Evolutionary conservation across 2,797 vertebrate species (phyloP).

Genomic region (Eidolon dupreanum): DNA sequence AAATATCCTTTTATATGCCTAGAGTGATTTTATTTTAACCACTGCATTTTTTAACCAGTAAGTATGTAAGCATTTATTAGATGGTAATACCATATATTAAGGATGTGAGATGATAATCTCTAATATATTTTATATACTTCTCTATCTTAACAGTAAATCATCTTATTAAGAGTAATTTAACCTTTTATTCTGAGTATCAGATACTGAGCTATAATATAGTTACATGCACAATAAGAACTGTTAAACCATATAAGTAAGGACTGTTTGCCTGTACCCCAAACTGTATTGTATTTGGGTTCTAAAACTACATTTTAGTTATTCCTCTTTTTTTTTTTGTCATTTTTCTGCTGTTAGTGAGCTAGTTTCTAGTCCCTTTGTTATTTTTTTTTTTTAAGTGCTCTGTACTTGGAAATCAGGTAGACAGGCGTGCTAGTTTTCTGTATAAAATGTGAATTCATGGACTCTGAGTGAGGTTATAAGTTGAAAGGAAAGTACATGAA

Average conservation of each 20-base stretch:
- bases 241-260: background rate
- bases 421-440: background rate
- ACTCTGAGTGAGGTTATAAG: background rate
- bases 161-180: constrained; percentile 19
- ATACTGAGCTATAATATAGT: background rate
- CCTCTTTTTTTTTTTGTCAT: background rate
- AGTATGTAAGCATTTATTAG: constrained; percentile 20
- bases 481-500: constrained; percentile 9
- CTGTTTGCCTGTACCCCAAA: background rate
- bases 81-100: background rate
- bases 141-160: background rate
- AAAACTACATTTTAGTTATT: constrained; percentile 2
- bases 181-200: constrained; percentile 47
- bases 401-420: constrained; percentile 10
- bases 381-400: constrained; percentile 12
- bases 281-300: background rate
- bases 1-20: constrained; percentile 12
- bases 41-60: background rate
- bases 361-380: constrained; percentile 9
- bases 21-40: constrained; percentile 36
- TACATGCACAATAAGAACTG: background rate
- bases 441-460: constrained; percentile 28
- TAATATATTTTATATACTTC: constrained; percentile 5
- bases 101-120: background rate
- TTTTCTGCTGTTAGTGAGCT: constrained; percentile 7